phyloP scores from a whole-genome alignment of 2,888 invertebrate species.

The Chrysolina oricalcia region DNA sequence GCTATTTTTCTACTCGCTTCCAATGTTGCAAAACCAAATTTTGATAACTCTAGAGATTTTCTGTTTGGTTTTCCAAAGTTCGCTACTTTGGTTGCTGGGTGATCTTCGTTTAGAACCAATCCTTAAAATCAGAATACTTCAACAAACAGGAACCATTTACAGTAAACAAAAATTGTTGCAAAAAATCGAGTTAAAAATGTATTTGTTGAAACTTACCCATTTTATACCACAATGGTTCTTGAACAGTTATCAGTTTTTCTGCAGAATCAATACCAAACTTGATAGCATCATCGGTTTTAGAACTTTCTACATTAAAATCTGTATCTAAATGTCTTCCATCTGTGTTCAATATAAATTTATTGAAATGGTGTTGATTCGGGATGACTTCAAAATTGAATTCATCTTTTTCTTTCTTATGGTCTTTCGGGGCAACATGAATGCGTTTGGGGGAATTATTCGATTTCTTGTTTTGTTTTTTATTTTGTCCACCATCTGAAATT shows the following conservation, averaged over 20 bases:
- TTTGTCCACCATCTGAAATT: background rate
- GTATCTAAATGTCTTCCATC: background rate
- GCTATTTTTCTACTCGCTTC: conserved; percentile 78
- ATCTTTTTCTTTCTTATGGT: background rate
- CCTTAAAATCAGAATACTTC: conserved; percentile 71
- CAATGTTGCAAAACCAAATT: conserved; percentile 81
- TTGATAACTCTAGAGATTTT: conserved; percentile 76
- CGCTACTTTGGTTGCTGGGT: conserved; percentile 82
- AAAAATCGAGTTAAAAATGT: too few relatives aligned
- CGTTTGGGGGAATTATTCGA: background rate
- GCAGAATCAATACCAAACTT: conserved; percentile 80
- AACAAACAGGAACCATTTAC: background rate
- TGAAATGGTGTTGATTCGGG: background rate
- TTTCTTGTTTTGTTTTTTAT: background rate
- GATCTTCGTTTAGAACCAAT: conserved; percentile 76
- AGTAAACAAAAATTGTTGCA: too few relatives aligned
- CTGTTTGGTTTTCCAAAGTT: conserved; percentile 81
- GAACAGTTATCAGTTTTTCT: conserved; percentile 77
- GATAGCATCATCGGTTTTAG: conserved; percentile 77
- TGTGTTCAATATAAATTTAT: background rate
- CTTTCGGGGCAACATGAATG: background rate
- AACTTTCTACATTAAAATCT: background rate
- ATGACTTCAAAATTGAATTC: background rate
- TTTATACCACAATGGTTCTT: conserved; percentile 76
- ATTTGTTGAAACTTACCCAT: conserved; percentile 72